These are phyloP conservation scores for Ictidomys tridecemlineatus DNA, from an alignment of 2,113 vertebrate genomes.

Conservation along the genomic window DNA sequence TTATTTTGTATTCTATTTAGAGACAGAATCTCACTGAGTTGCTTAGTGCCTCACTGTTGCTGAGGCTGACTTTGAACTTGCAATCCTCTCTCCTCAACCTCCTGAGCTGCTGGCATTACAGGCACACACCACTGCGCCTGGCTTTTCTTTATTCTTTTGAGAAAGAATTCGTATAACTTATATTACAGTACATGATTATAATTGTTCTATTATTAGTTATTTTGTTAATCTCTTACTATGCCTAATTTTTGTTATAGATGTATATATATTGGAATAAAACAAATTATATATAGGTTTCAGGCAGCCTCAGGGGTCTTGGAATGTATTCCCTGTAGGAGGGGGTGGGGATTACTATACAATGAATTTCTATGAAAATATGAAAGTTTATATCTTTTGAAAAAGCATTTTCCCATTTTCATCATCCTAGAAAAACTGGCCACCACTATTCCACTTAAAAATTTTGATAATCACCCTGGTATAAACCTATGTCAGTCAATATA, in stretches of 20 bases:
- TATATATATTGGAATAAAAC: neutral
- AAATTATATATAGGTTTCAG: neutral
- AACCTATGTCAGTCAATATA: neutral
- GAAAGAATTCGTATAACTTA: neutral
- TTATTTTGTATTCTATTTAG: no score
- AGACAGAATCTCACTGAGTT: no score
- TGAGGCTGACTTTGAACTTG: no score
- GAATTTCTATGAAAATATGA: neutral
- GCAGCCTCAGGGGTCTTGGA: neutral
- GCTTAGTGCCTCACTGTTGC: no score
- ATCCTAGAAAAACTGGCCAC: rapidly evolving
- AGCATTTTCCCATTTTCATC: no score
- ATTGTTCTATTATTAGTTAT: neutral
- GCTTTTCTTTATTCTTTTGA: neutral
- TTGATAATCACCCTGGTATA: neutral
- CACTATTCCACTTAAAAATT: neutral
- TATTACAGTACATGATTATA: neutral
- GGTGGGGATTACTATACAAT: neutral
- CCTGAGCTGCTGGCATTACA: no score
- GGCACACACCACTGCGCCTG: no score
- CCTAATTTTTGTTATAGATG: neutral
- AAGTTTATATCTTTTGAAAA: neutral
- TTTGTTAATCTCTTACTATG: neutral
- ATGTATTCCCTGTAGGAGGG: neutral
- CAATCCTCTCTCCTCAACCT: no score